A percentile compares a stretch with the other conserved stretches of the same genome.
Conservation (phyloP, 1,140 invertebrate species). For the Drosophila pachea region DNA sequence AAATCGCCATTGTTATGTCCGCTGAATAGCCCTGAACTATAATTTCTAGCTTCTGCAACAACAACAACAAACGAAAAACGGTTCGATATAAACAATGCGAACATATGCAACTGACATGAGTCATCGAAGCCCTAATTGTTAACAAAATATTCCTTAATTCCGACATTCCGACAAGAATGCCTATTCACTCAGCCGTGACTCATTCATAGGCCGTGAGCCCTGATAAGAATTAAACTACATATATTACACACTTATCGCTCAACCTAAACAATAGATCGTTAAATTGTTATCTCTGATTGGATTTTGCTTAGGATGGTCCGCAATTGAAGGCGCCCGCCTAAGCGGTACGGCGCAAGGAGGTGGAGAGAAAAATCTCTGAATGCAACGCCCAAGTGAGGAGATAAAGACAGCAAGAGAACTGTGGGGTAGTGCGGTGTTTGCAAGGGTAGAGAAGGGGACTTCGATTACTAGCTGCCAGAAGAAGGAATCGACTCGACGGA, state of each 20-base stretch:
- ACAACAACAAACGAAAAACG: too few relatives aligned
- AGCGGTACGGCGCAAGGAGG: too few relatives aligned
- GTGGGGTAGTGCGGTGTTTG: too few relatives aligned
- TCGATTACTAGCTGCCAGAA: too few relatives aligned
- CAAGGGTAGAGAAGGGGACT: too few relatives aligned
- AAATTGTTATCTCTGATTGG: constrained; percentile 6
- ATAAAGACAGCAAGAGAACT: too few relatives aligned
- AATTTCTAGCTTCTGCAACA: constrained; percentile 80
- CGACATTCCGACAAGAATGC: constrained; percentile 15
- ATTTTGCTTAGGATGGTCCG: background rate
- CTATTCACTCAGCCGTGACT: background rate
- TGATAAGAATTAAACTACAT: constrained; percentile 29
- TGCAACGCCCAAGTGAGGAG: too few relatives aligned
- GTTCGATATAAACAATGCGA: too few relatives aligned
- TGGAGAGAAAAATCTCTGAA: too few relatives aligned
- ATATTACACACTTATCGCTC: constrained; percentile 40
- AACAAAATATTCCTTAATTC: constrained; percentile 23
- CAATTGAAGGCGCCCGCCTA: background rate
- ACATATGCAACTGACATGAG: constrained; percentile 1
- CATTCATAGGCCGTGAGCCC: background rate
- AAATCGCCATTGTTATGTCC: constrained; percentile 81
- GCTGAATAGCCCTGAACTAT: constrained; percentile 83
- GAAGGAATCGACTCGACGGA: too few relatives aligned
- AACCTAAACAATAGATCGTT: constrained; percentile 46
- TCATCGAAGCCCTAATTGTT: constrained; percentile 4